These are phyloP conservation scores for Oreotrochilus melanogaster DNA, from an alignment of 2,113 vertebrate genomes.

Conservation along the genomic window DNA sequence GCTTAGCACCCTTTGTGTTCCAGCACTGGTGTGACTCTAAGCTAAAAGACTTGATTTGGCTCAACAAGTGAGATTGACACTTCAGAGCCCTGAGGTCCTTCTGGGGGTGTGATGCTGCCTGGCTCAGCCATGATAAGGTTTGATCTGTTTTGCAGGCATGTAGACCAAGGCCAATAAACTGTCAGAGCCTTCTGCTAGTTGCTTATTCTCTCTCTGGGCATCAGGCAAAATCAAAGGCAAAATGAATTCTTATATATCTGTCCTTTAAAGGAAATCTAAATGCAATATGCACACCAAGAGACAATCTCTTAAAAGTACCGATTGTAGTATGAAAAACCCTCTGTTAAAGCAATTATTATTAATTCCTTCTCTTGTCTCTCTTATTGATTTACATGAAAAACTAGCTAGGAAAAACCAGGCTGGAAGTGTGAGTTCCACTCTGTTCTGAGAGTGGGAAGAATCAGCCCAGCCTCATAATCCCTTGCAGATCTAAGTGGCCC, in stretches of 20 bases:
- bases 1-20: neutral
- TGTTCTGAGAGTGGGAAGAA: neutral
- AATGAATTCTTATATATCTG: neutral
- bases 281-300: neutral
- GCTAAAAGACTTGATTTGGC: neutral
- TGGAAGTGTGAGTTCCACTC: fast-evolving
- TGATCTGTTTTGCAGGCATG: slow-evolving; percentile 9
- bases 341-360: neutral
- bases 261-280: neutral
- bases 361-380: neutral
- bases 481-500: neutral
- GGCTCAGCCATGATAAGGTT: neutral
- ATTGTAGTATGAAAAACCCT: neutral
- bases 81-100: neutral
- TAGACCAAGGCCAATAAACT: neutral
- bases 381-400: neutral
- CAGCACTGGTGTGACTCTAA: neutral
- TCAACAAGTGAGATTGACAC: neutral
- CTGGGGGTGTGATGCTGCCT: neutral
- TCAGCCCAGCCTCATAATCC: neutral
- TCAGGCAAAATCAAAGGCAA: neutral
- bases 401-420: neutral
- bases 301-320: neutral
- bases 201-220: neutral
- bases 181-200: neutral